These are phyloP conservation scores for Heteropelma amictum DNA, from an alignment of 2,888 invertebrate genomes.

Conservation along the genomic window DNA sequence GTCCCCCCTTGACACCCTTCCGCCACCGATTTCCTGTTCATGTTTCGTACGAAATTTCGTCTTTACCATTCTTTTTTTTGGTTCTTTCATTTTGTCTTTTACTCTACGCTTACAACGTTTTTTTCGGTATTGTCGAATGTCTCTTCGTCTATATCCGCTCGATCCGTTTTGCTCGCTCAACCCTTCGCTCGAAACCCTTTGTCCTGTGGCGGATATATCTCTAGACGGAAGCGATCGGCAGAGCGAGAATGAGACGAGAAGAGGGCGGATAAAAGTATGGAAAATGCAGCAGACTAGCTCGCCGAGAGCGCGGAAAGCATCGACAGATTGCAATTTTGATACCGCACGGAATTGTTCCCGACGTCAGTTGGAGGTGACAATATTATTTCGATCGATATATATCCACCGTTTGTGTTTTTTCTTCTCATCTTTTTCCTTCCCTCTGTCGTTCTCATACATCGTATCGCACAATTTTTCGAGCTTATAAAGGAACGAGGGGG, in stretches of 20 bases:
- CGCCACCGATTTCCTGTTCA: background rate
- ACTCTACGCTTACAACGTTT: constrained; percentile 29
- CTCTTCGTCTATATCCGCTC: constrained; percentile 50
- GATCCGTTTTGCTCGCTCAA: constrained; percentile 52
- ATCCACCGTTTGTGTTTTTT: background rate
- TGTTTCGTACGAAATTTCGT: constrained; percentile 3
- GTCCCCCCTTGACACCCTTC: background rate
- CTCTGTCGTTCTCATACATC: constrained; percentile 38
- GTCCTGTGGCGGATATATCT: constrained; percentile 45
- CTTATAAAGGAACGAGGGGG: background rate
- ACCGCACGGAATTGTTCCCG: constrained; percentile 43
- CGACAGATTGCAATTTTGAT: constrained; percentile 56
- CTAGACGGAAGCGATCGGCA: constrained; percentile 49
- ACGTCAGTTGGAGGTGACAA: constrained; percentile 54
- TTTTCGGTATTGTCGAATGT: constrained; percentile 40
- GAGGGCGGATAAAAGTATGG: constrained; percentile 24
- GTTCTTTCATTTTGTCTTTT: constrained; percentile 4
- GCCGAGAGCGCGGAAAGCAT: constrained; percentile 32
- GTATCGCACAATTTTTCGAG: constrained; percentile 22
- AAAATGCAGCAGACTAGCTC: constrained; percentile 19
- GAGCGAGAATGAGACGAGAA: constrained; percentile 24
- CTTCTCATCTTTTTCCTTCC: constrained; percentile 13
- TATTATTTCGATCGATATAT: constrained; percentile 44
- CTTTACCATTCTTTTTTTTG: constrained; percentile 4
- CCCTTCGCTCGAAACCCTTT: constrained; percentile 30